A percentile compares a stretch with the other conserved stretches of the same genome.
phyloP scores from a whole-genome alignment of 2,888 invertebrate species.

The Callyntrura guangdongensis region DNA sequence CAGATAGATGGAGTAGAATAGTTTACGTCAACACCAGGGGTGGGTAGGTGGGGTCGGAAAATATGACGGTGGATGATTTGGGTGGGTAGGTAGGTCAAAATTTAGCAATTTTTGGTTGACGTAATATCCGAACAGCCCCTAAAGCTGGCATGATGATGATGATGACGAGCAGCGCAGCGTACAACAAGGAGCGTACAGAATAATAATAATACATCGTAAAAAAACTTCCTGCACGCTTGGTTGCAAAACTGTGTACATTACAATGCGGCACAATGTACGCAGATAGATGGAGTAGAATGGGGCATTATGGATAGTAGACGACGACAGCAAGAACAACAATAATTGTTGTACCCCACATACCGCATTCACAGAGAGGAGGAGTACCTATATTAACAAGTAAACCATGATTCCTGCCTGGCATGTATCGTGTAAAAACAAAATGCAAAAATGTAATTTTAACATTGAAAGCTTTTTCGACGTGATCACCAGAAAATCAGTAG shows the following conservation, averaged over 20 bases:
- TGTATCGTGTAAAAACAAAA: conserved; percentile 1
- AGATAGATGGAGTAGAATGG: not conserved
- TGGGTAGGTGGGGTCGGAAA: too few species aligned
- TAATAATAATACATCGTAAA: not conserved
- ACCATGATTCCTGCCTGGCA: conserved; percentile 44
- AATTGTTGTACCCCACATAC: conserved; percentile 45
- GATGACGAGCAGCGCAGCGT: conserved; percentile 27
- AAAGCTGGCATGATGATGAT: conserved; percentile 1
- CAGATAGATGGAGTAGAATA: not conserved
- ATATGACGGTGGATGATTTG: too few species aligned
- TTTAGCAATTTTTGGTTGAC: too few species aligned
- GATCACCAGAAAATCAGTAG: conserved; percentile 13
- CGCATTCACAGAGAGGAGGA: conserved; percentile 28
- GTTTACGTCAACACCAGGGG: too few species aligned
- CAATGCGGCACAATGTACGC: conserved; percentile 1
- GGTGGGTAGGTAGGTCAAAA: too few species aligned
- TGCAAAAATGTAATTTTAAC: conserved; percentile 5
- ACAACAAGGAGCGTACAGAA: conserved; percentile 27
- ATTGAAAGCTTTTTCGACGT: not conserved
- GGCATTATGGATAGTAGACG: conserved; percentile 6
- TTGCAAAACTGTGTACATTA: conserved; percentile 18
- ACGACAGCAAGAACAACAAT: conserved; percentile 25
- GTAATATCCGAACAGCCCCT: too few species aligned
- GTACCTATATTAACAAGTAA: conserved; percentile 31
- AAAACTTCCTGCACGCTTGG: conserved; percentile 44